Evolutionary conservation across 2,113 vertebrate species (phyloP), one percentile per base, ranked within the genome.

Genomic region (Istiophorus platypterus): DNA sequence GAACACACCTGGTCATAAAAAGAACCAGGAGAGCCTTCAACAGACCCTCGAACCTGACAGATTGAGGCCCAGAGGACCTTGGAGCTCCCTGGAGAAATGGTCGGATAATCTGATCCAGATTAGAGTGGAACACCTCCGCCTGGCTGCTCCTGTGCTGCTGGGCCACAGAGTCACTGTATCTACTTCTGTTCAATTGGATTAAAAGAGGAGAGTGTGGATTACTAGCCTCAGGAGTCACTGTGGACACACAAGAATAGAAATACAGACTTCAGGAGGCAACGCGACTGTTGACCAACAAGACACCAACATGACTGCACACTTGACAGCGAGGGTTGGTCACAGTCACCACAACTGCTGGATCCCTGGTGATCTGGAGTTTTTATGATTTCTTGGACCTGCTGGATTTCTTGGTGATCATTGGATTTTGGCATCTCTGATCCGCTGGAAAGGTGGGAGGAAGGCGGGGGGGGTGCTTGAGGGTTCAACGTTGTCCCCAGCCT

Each of bases 191-290:
- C 54, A 88, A 72, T 84, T 79, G 91, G 91, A 91, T 91, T 92
- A 92, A 72, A 73, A 41, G 61, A 71, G 59, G 83, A 84, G 80
- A 81, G 90, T 72, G 49, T 74, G 85, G 92, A 92, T 91, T 89
- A 91, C 14, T 41, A 41, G 71, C 29, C 34, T 59, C 80, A 76
- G 71, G 75, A 85, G 58, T 81, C 70, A 76, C 51, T 42, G 73
- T 9, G 58, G 68, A 66, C 61, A 29, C 61, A 29, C 45, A 57
- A 7, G 59, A 85, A 86, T 71, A 87, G 78, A 78, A 84, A 15
- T 71, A 45, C 49, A 76, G 49, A 27, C 37, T 51, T 9, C 63
- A 49, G 58, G 52, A 72, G 59, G 56, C 51, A 58, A 57, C 24
- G 6, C 69, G 31, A 47, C 27, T 18, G 42, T 76, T 62, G 58